Evolutionary conservation across 2,113 vertebrate genomes (phyloP), one percentile per base, ranked within the genome.

Genomic region (Dipodomys spectabilis): DNA sequence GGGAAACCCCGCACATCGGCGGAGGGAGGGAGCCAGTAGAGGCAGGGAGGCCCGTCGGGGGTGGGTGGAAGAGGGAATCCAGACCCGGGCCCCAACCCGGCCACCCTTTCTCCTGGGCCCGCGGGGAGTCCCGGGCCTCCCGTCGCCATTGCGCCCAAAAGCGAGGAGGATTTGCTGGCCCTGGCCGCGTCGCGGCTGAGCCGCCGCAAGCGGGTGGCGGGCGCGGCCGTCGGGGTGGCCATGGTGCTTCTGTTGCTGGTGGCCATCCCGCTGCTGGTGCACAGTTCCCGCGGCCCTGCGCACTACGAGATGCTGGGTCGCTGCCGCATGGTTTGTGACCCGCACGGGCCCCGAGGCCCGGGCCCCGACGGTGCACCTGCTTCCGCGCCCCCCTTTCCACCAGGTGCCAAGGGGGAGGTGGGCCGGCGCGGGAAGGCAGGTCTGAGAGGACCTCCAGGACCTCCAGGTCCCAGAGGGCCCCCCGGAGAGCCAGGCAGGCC

Each of bases 221-320:
- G 99, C 57, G 99, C 98, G 60, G 99, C 98, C 88, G 98, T 99
- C 89, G 99, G 99, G 95, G 99, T 99, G 98, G 99, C 99, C 97
- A 99, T 99, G 99, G 99, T 99, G 88, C 98, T 99, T 49, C 98
- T 99, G 93, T 98, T 99, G 85, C 97, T 99, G 95, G 98, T 99
- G 92, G 99, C 99, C 96, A 99, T 99, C 97, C 99, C 99, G 57
- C 97, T 99, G 95, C 98, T 99, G 97, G 99, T 99, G 93, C 99
- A 99, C 97, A 97, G 96, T 86, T 99, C 99, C 96, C 99, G 99
- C 97, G 97, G 98, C 15, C 98, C 98, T 13, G 98, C 98, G 94
- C 99, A 98, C 97, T 99, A 99, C 80, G 99, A 99, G 97, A 99
- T 99, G 99, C 97, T 99, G 79, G 99, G 98, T 88, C 99, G 98